Conservation (phyloP, 1,140 invertebrate species). For the Panulirus ornatus region DNA sequence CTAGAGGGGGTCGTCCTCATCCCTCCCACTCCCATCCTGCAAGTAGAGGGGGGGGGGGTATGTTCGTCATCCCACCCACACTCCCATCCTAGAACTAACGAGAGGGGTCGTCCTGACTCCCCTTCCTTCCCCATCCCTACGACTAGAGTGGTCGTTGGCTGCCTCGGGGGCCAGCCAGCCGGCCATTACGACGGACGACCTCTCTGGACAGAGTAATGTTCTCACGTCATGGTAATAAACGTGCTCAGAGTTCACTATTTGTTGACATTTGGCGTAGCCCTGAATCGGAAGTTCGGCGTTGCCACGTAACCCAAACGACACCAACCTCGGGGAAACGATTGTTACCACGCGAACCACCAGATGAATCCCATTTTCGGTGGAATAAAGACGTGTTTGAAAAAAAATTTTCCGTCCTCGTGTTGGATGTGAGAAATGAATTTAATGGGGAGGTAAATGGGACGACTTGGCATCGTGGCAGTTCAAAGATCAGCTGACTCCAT, state of each 20-base stretch:
- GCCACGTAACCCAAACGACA: too few relatives aligned
- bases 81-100: not conserved
- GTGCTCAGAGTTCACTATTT: not conserved
- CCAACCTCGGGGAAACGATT: too few relatives aligned
- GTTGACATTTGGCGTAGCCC: not conserved
- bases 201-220: not conserved
- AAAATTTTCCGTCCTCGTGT: too few relatives aligned
- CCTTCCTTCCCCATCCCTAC: not conserved
- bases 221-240: not conserved
- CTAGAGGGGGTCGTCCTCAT: too few relatives aligned
- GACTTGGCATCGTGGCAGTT: slow-evolving; percentile 54
- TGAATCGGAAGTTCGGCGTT: not conserved
- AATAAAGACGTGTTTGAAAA: too few relatives aligned
- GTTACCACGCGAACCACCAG: too few relatives aligned
- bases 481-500: slow-evolving; percentile 63
- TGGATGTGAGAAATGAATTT: not conserved
- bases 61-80: not conserved
- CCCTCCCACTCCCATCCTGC: not conserved
- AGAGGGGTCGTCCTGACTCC: not conserved
- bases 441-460: not conserved
- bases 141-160: too few relatives aligned
- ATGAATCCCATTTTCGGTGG: too few relatives aligned
- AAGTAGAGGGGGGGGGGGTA: too few relatives aligned
- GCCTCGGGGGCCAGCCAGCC: too few relatives aligned
- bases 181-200: too few relatives aligned